Percentiles rank a stretch among this genome's conserved stretches.
These are phyloP conservation scores for Pseudorhombus dupliciocellatus DNA, from an alignment of 2,113 vertebrate species.

Conservation along the genomic window DNA sequence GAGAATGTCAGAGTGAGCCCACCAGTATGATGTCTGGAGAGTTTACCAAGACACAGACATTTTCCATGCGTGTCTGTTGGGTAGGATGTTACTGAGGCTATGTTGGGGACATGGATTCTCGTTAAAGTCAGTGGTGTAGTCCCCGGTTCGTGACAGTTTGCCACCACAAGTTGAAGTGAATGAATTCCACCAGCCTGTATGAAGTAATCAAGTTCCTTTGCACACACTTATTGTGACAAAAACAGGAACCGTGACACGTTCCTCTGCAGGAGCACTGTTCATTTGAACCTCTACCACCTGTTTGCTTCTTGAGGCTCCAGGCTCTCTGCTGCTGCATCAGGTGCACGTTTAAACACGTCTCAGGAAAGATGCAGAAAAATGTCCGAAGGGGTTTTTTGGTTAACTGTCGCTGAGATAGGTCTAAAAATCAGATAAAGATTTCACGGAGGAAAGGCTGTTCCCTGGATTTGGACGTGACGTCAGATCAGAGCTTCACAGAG, in stretches of 20 bases:
- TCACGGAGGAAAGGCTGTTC: not conserved
- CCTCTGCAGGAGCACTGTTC: not conserved
- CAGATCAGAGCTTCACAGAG: too few relatives aligned
- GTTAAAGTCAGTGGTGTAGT: not conserved
- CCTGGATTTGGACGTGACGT: too few relatives aligned
- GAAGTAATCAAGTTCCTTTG: constrained; percentile 8
- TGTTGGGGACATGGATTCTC: not conserved
- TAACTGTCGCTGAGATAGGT: not conserved
- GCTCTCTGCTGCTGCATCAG: constrained; percentile 11
- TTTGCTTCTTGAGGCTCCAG: constrained; percentile 7
- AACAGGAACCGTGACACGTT: not conserved
- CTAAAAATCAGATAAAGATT: not conserved
- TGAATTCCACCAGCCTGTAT: not conserved
- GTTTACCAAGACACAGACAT: too few relatives aligned
- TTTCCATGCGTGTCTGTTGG: not conserved
- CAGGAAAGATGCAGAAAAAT: constrained; percentile 22
- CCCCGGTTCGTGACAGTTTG: not conserved
- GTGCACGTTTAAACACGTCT: constrained; percentile 46
- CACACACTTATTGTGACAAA: not conserved
- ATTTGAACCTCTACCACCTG: constrained; percentile 3
- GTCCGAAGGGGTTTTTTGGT: constrained; percentile 6
- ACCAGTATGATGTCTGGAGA: too few relatives aligned
- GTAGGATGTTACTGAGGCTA: constrained; percentile 13
- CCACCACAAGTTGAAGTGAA: not conserved
- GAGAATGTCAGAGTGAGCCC: too few relatives aligned